phyloP scores from a whole-genome alignment of 1,140 invertebrate species.

The Trichonephila clavata region DNA sequence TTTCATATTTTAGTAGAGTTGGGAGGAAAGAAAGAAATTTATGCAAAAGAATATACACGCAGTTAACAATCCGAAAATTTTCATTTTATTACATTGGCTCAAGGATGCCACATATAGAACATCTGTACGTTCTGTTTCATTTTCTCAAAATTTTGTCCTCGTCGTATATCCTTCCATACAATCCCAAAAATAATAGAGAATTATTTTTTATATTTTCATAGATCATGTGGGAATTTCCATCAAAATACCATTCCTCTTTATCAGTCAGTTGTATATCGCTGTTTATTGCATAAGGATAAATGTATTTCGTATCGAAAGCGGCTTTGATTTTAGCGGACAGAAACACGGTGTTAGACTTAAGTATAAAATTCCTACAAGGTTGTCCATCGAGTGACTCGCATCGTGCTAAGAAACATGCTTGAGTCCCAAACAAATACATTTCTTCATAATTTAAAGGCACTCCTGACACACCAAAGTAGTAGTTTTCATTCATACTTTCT shows the following conservation, averaged over 20 bases:
- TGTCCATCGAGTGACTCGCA: conserved; percentile 35
- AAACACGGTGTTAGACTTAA: conserved; percentile 37
- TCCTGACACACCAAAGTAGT: conserved; percentile 39
- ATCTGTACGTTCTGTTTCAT: too few species aligned
- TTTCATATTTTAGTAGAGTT: too few species aligned
- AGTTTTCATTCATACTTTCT: conserved; percentile 17
- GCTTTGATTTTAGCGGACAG: conserved; percentile 9
- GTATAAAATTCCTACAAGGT: background rate
- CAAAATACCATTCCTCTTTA: conserved; percentile 49
- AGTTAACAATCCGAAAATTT: too few species aligned
- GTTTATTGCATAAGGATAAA: conserved; percentile 51
- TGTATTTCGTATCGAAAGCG: conserved; percentile 48
- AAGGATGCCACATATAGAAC: too few species aligned
- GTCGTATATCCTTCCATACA: conserved; percentile 60
- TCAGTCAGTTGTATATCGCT: conserved; percentile 16
- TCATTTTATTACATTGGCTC: too few species aligned
- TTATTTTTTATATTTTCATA: background rate
- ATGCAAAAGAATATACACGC: too few species aligned
- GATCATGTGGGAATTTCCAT: background rate
- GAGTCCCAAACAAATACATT: conserved; percentile 50
- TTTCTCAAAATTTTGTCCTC: background rate
- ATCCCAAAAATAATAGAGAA: conserved; percentile 33
- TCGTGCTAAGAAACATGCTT: conserved; percentile 67
- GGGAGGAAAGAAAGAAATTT: too few species aligned
- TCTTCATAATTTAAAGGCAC: background rate